These are phyloP conservation scores for Chrysodeixis includens DNA, from an alignment of 2,888 invertebrate species.

Conservation along the genomic window DNA sequence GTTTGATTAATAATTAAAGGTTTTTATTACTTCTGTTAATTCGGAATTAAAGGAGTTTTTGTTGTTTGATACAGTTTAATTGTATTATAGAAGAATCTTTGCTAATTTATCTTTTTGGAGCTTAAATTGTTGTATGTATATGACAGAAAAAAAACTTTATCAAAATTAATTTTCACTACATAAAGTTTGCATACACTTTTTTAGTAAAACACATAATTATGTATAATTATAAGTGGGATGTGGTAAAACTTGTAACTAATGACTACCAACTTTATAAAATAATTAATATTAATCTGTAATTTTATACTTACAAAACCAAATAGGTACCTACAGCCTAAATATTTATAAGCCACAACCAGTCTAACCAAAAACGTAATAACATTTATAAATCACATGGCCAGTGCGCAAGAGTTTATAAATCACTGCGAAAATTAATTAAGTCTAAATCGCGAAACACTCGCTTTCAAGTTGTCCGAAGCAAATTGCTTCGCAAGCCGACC, in stretches of 20 bases:
- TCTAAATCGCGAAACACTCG: background rate
- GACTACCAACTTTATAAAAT: too few species aligned
- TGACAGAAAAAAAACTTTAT: too few species aligned
- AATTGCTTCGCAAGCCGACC: background rate
- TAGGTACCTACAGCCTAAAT: background rate
- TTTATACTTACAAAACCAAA: background rate
- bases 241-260: too few species aligned
- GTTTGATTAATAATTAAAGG: constrained; percentile 36
- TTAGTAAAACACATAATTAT: too few species aligned
- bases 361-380: background rate
- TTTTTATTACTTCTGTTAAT: constrained; percentile 37
- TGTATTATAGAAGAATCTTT: too few species aligned
- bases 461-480: background rate
- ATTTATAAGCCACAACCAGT: background rate
- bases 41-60: background rate
- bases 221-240: too few species aligned
- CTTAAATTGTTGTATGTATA: too few species aligned
- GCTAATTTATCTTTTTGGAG: too few species aligned
- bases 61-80: too few species aligned
- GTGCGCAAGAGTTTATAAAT: background rate
- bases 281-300: background rate
- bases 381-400: background rate
- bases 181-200: too few species aligned
- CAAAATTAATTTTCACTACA: too few species aligned
- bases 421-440: background rate